Base-by-base conservation (phyloP, 2,797 vertebrate genomes). In the Lithobates sylvaticus region DNA sequence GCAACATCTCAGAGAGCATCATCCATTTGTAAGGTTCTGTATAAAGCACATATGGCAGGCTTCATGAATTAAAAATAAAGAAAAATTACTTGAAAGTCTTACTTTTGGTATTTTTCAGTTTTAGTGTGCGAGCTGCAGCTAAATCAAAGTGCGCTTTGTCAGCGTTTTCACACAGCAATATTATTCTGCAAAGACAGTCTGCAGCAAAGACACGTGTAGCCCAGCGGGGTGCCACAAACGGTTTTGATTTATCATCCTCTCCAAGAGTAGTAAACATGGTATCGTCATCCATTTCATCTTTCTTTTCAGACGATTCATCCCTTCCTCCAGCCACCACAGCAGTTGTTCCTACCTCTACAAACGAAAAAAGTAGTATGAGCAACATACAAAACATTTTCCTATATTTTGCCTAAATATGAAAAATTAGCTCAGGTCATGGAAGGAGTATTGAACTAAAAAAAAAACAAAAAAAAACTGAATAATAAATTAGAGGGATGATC, bases 231-330 rank as follows among this genome's bases (percentile, higher is more conserved):
- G 98, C 97, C 79, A 99, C 98, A 0, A 96, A 98, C n/a, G 97
- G 97, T 89, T 99, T 99, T 18, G 96, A 94, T 90, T 98, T 98
- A 88, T 99, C 97, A 10, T 99, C 98, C 67, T 99, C 98, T 0
- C 98, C 98, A 84, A 98, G 92, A 1, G 96, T 95, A 1, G 97
- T 98, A 90, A 99, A 99, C 98, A 99, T 99, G 78, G 94, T 97
- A 89, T 99, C 98, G 10, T 99, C 98, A 10, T 99, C 98, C 95
- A 98, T 98, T 93, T 99, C 98, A 34, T 99, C 98, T 88, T 99
- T 99, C 92, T 99, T 99, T 91, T 99, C 98, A 0, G 94, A 94
- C 89, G 99, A 97, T 72, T 99, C 98, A 80, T 99, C 98, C 88
- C 97, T 98, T 74, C 96, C 96, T 89, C 96, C 92, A 83, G 96